These are phyloP conservation scores for Lophotis ruficrista DNA, from an alignment of 2,113 vertebrate species.

Conservation along the genomic window DNA sequence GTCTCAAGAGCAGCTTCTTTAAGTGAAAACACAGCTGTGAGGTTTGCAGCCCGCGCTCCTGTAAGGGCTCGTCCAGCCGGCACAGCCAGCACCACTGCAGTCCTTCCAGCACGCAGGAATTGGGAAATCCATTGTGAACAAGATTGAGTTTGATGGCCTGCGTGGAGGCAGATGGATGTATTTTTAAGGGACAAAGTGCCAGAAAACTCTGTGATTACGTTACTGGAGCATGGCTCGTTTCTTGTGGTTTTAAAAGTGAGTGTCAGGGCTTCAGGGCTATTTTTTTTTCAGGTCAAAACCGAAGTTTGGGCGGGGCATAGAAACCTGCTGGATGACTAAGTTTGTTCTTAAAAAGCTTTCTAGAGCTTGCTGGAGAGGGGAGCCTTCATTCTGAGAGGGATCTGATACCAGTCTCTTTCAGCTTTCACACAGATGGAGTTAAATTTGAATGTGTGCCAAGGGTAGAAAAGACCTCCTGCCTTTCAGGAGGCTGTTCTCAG, in stretches of 20 bases:
- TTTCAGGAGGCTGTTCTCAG: conserved; percentile 16
- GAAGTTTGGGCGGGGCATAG: conserved; percentile 67
- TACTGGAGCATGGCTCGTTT: conserved; percentile 74
- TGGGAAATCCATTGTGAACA: conserved; percentile 75
- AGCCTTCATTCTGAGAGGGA: conserved; percentile 63
- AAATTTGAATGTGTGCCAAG: conserved; percentile 42
- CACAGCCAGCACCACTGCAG: conserved; percentile 61
- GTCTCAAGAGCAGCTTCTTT: conserved; percentile 63
- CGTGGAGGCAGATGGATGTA: conserved; percentile 78
- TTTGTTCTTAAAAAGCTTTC: conserved; percentile 80
- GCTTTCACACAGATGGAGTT: background rate
- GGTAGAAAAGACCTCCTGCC: conserved; percentile 39
- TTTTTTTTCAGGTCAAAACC: conserved; percentile 74
- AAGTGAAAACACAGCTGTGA: conserved; percentile 79
- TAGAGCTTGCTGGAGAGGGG: conserved; percentile 33
- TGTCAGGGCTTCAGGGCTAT: conserved; percentile 71
- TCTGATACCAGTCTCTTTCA: conserved; percentile 27
- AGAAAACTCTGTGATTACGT: conserved; percentile 76
- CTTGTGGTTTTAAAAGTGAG: conserved; percentile 78
- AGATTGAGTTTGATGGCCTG: conserved; percentile 72
- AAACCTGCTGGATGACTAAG: conserved; percentile 79
- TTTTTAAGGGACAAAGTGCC: conserved; percentile 78
- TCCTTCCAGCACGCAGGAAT: conserved; percentile 71
- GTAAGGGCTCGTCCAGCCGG: conserved; percentile 52
- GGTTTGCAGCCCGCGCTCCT: conserved; percentile 56